Evolutionary conservation across 2,113 vertebrate genomes (phyloP), one percentile per base, ranked within the genome.

Genomic region (Rhinogobius similis): DNA sequence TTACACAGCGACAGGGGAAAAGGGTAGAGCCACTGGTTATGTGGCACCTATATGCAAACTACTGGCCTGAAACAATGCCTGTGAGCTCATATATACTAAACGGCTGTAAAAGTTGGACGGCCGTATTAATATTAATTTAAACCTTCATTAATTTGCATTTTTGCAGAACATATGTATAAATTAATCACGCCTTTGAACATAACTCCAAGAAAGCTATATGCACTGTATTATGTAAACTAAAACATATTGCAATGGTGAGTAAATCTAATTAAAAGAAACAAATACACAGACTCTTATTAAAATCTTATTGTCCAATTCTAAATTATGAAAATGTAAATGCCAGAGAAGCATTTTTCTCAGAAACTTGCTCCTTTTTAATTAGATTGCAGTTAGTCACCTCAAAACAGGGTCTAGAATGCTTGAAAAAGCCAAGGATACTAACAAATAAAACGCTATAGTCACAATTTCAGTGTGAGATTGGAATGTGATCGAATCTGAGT

Each of bases 11-110:
- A 69, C 62, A 71, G 59, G 72, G 70, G 46, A 74, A 73, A 59
- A 70, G 64, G 69, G 41, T 70, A 70, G 43, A 82, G 75, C 77
- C 79, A 86, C 78, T 24, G 38, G 36, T 21, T 89, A 86, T 85
- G 75, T 85, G 66, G 70, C 46, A 62, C 82, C 78, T 83, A 77
- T 84, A 65, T 61, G 52, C 55, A 77, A 72, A 55, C 67, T 66
- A 26, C 65, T 65, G 70, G 59, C 73, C 62, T 72, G 50, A 68
- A 64, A 79, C 64, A 1, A 53, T 55, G 16, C 41, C 67, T 77
- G 39, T 66, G 50, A 56, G 67, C 50, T 68, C 55, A 65, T 72
- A 41, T 70, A 78, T 73, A 64, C 53, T 76, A 78, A 20, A 46
- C 38, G 44, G 62, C 72, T 27, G 41, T 41, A 56, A 21, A 39